Conservation (phyloP, 2,888 invertebrate genomes). For the Drosophila mulleri region DNA sequence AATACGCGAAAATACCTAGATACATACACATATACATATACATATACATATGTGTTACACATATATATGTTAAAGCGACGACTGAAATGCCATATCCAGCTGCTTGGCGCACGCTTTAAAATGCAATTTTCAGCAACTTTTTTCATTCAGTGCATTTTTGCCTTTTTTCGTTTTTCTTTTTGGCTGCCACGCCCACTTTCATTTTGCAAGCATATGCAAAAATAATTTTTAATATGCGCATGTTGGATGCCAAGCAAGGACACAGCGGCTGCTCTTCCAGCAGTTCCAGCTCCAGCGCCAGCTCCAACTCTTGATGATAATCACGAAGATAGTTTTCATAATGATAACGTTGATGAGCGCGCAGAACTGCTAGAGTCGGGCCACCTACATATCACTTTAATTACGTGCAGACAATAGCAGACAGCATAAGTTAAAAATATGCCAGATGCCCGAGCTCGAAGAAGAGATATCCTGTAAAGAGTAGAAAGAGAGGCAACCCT, state of each 20-base stretch:
- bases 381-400: conserved; percentile 73
- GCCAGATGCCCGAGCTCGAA: background rate
- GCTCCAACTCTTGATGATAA: conserved; percentile 17
- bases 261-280: conserved; percentile 4
- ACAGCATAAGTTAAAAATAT: conserved; percentile 1
- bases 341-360: conserved; percentile 49
- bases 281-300: conserved; percentile 9
- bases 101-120: conserved; percentile 40
- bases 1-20: conserved; percentile 13
- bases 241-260: conserved; percentile 48
- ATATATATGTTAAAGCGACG: conserved; percentile 41
- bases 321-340: conserved; percentile 31
- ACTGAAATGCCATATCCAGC: background rate
- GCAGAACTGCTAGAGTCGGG: conserved; percentile 35
- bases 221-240: conserved; percentile 75
- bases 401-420: conserved; percentile 49
- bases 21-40: background rate
- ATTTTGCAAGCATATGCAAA: conserved; percentile 54
- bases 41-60: background rate
- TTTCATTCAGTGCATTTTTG: conserved; percentile 54
- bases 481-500: no score
- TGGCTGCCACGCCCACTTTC: conserved; percentile 41
- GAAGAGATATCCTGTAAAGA: conserved; percentile 8
- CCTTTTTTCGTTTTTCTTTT: background rate
- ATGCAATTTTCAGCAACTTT: conserved; percentile 64